phyloP scores from a whole-genome alignment of 2,797 vertebrate genomes.

The Bradypodion pumilum region DNA sequence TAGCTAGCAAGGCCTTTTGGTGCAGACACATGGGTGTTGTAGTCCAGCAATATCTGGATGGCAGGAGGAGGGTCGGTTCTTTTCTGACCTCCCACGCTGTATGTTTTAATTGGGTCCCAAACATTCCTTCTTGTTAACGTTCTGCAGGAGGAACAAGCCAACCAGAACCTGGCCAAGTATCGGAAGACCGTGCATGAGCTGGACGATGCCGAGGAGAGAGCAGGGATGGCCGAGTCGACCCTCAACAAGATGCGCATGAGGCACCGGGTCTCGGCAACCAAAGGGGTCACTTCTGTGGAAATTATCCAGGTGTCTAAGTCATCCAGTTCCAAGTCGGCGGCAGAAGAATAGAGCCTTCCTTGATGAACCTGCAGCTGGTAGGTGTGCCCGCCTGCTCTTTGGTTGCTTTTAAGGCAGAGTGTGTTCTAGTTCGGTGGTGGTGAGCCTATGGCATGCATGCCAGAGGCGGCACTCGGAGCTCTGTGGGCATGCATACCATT shows the following conservation, averaged over 20 bases:
- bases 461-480: too few relatives aligned
- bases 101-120: background rate
- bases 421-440: too few relatives aligned
- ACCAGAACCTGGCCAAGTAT: slow-evolving; percentile 75
- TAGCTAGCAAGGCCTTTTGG: too few relatives aligned
- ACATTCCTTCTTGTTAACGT: background rate
- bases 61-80: too few relatives aligned
- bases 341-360: slow-evolving; percentile 59
- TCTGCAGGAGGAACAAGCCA: slow-evolving; percentile 76
- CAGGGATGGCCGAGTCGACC: slow-evolving; percentile 69
- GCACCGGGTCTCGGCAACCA: slow-evolving; percentile 61
- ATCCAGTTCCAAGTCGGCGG: slow-evolving; percentile 50
- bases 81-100: too few relatives aligned
- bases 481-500: too few relatives aligned
- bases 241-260: slow-evolving; percentile 75
- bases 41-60: too few relatives aligned
- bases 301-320: slow-evolving; percentile 74
- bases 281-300: slow-evolving; percentile 74
- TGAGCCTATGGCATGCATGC: too few relatives aligned
- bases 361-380: background rate
- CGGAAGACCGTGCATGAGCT: slow-evolving; percentile 68
- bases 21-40: too few relatives aligned
- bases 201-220: slow-evolving; percentile 74
- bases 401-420: too few relatives aligned
- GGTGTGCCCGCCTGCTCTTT: background rate